Conservation (phyloP, 2,888 invertebrate species). For the Clusia tigrina region DNA sequence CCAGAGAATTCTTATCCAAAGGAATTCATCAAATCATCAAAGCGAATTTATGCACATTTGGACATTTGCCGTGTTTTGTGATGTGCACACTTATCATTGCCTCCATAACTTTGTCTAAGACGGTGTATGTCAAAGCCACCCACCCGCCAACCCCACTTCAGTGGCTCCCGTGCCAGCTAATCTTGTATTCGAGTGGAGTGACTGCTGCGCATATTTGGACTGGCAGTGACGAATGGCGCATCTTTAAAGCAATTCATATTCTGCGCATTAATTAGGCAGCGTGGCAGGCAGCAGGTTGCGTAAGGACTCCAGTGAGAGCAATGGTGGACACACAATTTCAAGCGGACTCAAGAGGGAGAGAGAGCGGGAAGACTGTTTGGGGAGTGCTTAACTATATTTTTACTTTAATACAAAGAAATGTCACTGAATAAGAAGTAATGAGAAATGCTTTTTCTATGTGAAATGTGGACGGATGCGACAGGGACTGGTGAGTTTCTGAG, state of each 20-base stretch:
- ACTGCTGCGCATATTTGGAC: neutral
- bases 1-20: too few species aligned
- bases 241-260: conserved; percentile 15
- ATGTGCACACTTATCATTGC: neutral
- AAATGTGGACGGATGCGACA: too few species aligned
- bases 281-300: too few species aligned
- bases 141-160: neutral
- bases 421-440: too few species aligned
- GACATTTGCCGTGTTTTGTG: neutral
- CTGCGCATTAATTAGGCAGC: conserved; percentile 32
- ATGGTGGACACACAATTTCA: conserved; percentile 43
- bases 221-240: neutral
- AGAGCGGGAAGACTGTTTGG: too few species aligned
- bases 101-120: neutral
- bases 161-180: neutral
- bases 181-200: neutral
- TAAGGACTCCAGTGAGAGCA: conserved; percentile 47
- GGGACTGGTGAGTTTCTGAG: too few species aligned
- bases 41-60: neutral
- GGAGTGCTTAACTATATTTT: too few species aligned
- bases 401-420: too few species aligned
- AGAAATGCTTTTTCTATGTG: too few species aligned
- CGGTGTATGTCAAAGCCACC: neutral
- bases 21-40: neutral
- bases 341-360: conserved; percentile 25